phyloP scores from a whole-genome alignment of 2,888 invertebrate species.

The Chironomus riparius region DNA sequence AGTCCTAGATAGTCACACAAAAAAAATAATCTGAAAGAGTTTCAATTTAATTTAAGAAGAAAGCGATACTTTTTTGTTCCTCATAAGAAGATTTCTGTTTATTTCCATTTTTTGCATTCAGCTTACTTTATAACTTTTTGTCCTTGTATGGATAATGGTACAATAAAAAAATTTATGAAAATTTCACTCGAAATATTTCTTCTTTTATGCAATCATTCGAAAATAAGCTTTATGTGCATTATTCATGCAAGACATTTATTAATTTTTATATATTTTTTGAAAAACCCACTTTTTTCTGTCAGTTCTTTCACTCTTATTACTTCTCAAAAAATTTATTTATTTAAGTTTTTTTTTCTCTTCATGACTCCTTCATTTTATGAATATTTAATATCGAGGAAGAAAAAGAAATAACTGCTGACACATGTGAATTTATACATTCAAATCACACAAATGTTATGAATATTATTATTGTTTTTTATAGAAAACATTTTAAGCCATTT shows the following conservation, averaged over 20 bases:
- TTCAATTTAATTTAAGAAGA: too few relatives aligned
- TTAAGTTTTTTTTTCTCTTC: not conserved
- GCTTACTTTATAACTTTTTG: not conserved
- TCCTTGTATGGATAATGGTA: not conserved
- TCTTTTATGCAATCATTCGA: too few relatives aligned
- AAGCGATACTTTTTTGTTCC: too few relatives aligned
- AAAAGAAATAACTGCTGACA: not conserved
- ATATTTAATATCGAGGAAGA: not conserved
- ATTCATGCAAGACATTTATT: slow-evolving; percentile 4
- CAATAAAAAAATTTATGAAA: not conserved
- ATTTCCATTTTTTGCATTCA: not conserved
- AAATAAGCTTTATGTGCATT: not conserved
- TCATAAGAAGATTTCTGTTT: too few relatives aligned
- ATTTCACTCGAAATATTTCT: not conserved
- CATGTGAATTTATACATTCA: not conserved
- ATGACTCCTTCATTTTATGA: not conserved
- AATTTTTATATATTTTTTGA: not conserved
- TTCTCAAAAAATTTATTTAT: not conserved
- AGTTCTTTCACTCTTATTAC: not conserved
- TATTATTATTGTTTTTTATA: not conserved
- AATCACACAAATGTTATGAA: not conserved
- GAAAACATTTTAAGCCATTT: not conserved
- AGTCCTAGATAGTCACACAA: too few relatives aligned
- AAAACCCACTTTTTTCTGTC: slow-evolving; percentile 2
- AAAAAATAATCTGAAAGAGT: too few relatives aligned